Base-by-base conservation (phyloP, 2,888 invertebrate species). In the Sarcophaga variegata region DNA sequence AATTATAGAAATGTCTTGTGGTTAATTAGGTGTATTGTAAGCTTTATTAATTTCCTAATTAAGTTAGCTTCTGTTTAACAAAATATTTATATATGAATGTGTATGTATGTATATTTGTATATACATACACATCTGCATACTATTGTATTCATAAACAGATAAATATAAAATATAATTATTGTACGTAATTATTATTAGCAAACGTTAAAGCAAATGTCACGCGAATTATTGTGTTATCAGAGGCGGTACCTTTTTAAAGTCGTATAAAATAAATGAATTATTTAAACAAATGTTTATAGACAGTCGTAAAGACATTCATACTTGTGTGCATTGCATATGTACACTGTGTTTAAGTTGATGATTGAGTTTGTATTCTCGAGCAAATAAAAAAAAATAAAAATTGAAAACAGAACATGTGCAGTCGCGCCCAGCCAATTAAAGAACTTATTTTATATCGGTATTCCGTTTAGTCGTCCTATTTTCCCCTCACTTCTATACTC, bases 1-100 rank as follows among this genome's bases (percentile, higher is more conserved):
- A 83, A 85, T 67, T 71, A 84, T 87, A 81, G 71, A 89, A 88
- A 89, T 87, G 88, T 88, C 88, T 88, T 89, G 88, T 90, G 88
- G 89, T 90, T 89, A 90, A 89, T 90, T 89, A 88, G 88, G 88
- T 88, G 89, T 91, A 91, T 91, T 90, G 89, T 91, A 90, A 89
- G 88, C 89, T 87, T 78, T 79, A 83, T 83, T 86, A 82, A 88
- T 89, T 86, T 87, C 88, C 90, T 90, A 92, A 92, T 92, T 92
- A 92, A 89, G 87, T 89, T 89, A 88, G 89, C 89, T 89, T 89
- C 89, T 86, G 89, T 89, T 88, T 85, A 47, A 75, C 76, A 79
- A 64, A 60, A 54, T 60, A 74, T 45, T 66, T 54, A 6, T n/a
- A 74, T 54, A 67, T 3, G 62, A 22, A 66, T 59, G n/a, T 5